Conservation (phyloP, 2,797 vertebrate species). For the Siniperca undulata region DNA sequence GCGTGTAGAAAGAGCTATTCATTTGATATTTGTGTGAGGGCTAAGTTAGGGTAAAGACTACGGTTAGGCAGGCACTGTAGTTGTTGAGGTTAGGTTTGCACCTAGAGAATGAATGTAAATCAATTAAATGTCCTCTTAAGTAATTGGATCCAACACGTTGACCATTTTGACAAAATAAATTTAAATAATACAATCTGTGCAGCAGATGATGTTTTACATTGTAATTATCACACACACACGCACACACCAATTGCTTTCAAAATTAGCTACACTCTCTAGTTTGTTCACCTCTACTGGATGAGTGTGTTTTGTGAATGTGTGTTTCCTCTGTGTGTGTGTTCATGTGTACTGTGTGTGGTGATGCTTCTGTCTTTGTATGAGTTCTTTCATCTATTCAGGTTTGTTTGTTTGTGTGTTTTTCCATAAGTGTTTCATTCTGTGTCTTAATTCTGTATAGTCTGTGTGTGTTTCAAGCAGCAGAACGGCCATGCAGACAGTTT, state of each 20-base stretch:
- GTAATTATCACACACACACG: no score
- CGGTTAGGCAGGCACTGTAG: no score
- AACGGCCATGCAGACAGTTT: background rate
- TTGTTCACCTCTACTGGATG: background rate
- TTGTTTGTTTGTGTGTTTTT: constrained; percentile 14
- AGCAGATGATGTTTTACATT: no score
- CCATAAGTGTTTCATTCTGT: background rate
- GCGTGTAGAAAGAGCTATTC: no score
- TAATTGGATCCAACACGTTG: no score
- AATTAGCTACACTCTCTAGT: background rate
- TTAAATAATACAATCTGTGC: no score
- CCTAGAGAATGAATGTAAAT: no score
- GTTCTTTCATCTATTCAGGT: background rate
- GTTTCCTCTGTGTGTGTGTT: background rate
- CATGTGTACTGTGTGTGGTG: background rate
- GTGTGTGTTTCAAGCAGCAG: constrained; percentile 11
- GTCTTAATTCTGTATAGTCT: background rate
- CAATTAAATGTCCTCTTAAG: no score
- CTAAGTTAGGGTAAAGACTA: no score
- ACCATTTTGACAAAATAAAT: no score
- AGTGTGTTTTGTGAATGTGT: background rate
- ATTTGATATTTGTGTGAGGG: no score
- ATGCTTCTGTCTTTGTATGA: background rate
- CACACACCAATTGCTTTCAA: background rate
- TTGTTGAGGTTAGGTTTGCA: no score